A percentile compares a stretch with the other conserved stretches of the same genome.
phyloP scores from a whole-genome alignment of 1,140 invertebrate genomes.

The Palaemon carinicauda region DNA sequence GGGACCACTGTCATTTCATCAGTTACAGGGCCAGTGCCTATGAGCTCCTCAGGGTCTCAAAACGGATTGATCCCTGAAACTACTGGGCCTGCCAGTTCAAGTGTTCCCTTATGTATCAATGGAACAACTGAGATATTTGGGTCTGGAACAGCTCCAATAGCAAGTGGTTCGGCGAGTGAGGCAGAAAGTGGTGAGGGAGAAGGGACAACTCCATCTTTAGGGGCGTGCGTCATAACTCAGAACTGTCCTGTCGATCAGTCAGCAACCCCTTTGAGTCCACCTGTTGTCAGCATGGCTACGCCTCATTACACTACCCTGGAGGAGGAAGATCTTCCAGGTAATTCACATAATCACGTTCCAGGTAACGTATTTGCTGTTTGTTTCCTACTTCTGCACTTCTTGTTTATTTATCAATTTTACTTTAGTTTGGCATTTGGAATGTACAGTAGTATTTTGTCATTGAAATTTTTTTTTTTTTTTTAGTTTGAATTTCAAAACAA shows the following conservation, averaged over 20 bases:
- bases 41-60: no score
- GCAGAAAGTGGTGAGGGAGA: neutral
- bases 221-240: slow-evolving; percentile 34
- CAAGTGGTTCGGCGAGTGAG: neutral
- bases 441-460: neutral
- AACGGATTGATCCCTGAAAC: no score
- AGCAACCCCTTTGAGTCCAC: slow-evolving; percentile 42
- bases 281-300: slow-evolving; percentile 48
- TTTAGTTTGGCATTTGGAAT: neutral
- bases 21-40: no score
- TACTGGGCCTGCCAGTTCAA: no score
- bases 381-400: neutral
- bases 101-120: no score
- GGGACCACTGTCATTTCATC: no score
- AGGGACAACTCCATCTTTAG: neutral
- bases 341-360: neutral
- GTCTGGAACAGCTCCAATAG: neutral
- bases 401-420: no score
- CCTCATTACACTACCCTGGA: slow-evolving; percentile 46
- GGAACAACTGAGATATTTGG: neutral
- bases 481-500: no score
- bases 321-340: slow-evolving; percentile 51
- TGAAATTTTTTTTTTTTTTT: neutral
- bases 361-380: no score
- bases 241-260: slow-evolving; percentile 41